Percentiles rank a stretch among this genome's conserved stretches.
Conservation (phyloP, 2,888 invertebrate species). For the Sarcophaga caerulescens region DNA sequence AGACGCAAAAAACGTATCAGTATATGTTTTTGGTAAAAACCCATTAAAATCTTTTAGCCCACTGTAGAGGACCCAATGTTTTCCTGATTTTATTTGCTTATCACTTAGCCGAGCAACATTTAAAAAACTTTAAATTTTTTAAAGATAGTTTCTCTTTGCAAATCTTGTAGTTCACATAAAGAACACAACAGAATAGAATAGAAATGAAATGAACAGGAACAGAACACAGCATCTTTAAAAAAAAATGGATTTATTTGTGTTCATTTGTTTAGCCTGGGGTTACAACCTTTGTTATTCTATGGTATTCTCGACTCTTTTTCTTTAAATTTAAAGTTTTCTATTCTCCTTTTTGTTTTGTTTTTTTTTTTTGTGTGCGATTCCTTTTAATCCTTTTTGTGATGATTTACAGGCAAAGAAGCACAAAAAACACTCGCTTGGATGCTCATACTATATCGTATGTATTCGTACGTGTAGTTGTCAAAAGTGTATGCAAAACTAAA, state of each 20-base stretch:
- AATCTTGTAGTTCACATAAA: not conserved
- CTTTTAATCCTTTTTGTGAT: conserved; percentile 56
- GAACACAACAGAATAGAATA: conserved; percentile 22
- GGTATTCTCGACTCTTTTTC: not conserved
- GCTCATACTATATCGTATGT: not conserved
- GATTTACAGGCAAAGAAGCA: conserved; percentile 20
- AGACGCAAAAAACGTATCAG: too few relatives aligned
- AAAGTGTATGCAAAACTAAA: not conserved
- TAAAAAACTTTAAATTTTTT: conserved; percentile 40
- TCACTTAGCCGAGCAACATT: conserved; percentile 1
- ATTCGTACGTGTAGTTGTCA: not conserved
- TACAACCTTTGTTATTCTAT: conserved; percentile 58
- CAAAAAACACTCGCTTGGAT: not conserved
- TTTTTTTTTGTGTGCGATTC: conserved; percentile 15
- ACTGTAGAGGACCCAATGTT: not conserved
- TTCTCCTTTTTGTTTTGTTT: not conserved
- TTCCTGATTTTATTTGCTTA: conserved; percentile 24
- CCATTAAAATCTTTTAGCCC: not conserved
- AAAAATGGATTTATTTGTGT: conserved; percentile 50
- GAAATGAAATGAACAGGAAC: not conserved
- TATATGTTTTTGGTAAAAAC: too few relatives aligned
- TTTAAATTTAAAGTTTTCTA: not conserved
- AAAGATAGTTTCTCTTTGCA: conserved; percentile 27
- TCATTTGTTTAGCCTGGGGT: conserved; percentile 54
- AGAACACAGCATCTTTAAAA: conserved; percentile 14